Base-by-base conservation (phyloP, 2,113 vertebrate genomes). In the human (Homo sapiens) region DNA sequence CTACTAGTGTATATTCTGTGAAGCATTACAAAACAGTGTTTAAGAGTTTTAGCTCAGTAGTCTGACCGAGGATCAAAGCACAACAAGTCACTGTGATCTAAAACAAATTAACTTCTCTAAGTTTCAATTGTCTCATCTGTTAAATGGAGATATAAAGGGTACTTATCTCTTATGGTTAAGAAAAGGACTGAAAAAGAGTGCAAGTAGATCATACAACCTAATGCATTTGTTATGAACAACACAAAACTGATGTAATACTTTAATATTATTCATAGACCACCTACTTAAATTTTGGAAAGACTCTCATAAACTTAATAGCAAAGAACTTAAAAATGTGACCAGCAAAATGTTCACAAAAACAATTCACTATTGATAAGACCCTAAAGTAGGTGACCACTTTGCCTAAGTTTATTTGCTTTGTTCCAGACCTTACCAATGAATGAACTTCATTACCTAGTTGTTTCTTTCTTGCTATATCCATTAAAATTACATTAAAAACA, bases 81-180 rank as follows among this genome's bases (percentile, higher is more conserved):
- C 25, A 93, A 75, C 25, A 93, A 75, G 3, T 93, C 76, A 95
- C 10, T 90, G 17, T 84, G 9, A 78, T 79, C 22, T 89, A 82
- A 81, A 93, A 81, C 48, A 94, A 97, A 35, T 83, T n/a, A 96
- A 89, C 18, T 50, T 89, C 48, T 85, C 61, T 80, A 68, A 82
- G 45, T 12, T n/a, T 96, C 57, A 93, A 76, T 2, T 88, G 81
- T 8, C 22, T 92, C 1, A 32, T 76, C 35, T 94, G 18, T 64
- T n/a, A 61, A 86, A 89, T 35, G 27, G 40, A 82, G 35, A 52
- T 86, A 93, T 89, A 91, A 94, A 72, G 0, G 64, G 13, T 59
- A 93, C 35, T 94, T 95, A 68, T 11, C 59, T 89, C 57, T 92
- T 59, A 70, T 12, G 35, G 32, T 16, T 90, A 35, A 13, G 43